Conservation (phyloP, 2,888 invertebrate genomes). For the Drosophila neotestacea region DNA sequence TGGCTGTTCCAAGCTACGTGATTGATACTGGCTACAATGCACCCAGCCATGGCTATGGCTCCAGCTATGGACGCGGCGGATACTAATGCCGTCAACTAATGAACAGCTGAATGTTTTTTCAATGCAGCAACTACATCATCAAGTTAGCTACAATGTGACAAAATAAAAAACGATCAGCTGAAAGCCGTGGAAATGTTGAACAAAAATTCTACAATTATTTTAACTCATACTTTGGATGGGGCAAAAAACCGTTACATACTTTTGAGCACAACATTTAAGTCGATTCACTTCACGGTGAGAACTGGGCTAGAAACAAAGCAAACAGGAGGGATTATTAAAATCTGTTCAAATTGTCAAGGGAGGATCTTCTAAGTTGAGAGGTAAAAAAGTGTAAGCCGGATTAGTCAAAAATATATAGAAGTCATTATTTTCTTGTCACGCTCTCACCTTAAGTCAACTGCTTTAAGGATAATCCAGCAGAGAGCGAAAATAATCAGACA, state of each 20-base stretch:
- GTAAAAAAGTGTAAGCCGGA: no score
- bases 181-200: slow-evolving; percentile 65
- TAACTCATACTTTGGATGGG: slow-evolving; percentile 8
- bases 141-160: slow-evolving; percentile 36
- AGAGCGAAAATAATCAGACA: not conserved
- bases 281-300: not conserved
- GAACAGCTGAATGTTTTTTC: slow-evolving; percentile 23
- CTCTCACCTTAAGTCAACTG: not conserved
- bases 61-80: slow-evolving; percentile 33
- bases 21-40: slow-evolving; percentile 38
- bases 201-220: slow-evolving; percentile 38
- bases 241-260: slow-evolving; percentile 7
- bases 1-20: slow-evolving; percentile 51
- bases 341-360: no score
- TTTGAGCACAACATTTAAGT: slow-evolving; percentile 15
- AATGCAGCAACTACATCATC: slow-evolving; percentile 31
- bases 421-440: no score
- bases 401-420: no score
- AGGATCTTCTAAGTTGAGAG: no score
- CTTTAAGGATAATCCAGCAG: not conserved
- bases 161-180: slow-evolving; percentile 38
- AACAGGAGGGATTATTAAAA: no score
- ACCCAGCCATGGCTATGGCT: slow-evolving; percentile 24
- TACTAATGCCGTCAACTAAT: slow-evolving; percentile 51
- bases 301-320: not conserved